Percentiles rank a stretch among this genome's conserved stretches.
These are phyloP conservation scores for Buathra laborator DNA, from an alignment of 2,888 invertebrate species.

Conservation along the genomic window DNA sequence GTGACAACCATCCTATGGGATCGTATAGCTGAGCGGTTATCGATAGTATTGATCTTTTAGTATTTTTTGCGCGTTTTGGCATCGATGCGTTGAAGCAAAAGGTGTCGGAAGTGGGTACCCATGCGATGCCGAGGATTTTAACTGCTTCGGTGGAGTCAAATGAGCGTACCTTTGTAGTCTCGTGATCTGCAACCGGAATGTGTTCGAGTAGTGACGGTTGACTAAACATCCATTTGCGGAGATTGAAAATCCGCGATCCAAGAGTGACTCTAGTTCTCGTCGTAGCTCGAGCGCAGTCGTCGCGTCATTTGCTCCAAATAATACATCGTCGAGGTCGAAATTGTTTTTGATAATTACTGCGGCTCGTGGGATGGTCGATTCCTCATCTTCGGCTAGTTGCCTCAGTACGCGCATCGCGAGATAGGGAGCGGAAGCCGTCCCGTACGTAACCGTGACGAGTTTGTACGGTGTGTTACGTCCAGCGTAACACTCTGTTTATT, in stretches of 20 bases:
- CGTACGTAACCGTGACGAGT: slow-evolving; percentile 63
- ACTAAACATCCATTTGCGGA: slow-evolving; percentile 44
- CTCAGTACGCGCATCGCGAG: slow-evolving; percentile 69
- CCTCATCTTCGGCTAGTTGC: slow-evolving; percentile 69
- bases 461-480: slow-evolving; percentile 42
- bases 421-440: slow-evolving; percentile 69
- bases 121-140: slow-evolving; percentile 40
- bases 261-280: slow-evolving; percentile 53
- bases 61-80: too few species aligned
- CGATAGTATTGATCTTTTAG: not conserved
- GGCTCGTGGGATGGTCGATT: slow-evolving; percentile 62
- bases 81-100: slow-evolving; percentile 13
- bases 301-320: slow-evolving; percentile 66
- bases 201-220: not conserved
- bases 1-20: slow-evolving; percentile 10
- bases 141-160: slow-evolving; percentile 21
- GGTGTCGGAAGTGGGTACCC: not conserved
- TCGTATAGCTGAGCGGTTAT: not conserved
- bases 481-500: too few species aligned
- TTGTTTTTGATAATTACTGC: slow-evolving; percentile 54
- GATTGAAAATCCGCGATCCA: slow-evolving; percentile 40
- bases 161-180: slow-evolving; percentile 7
- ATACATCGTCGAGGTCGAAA: slow-evolving; percentile 76
- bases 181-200: slow-evolving; percentile 8
- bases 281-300: slow-evolving; percentile 63